Conservation (phyloP, 1,140 invertebrate species). For the Zelostemma sp. region DNA sequence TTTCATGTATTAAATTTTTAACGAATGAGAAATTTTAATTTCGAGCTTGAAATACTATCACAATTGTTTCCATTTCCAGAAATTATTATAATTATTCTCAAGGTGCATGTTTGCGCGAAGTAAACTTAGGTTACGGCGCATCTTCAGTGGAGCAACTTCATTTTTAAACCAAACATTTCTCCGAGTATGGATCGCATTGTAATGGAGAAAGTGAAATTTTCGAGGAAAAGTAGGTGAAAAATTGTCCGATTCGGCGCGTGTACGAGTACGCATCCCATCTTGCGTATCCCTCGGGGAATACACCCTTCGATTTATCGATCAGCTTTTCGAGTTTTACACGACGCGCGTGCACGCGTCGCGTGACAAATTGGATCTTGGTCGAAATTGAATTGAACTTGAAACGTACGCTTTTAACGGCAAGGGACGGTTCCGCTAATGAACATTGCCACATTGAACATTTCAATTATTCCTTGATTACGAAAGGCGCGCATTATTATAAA, state of each 20-base stretch:
- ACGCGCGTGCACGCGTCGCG: background rate
- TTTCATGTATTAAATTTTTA: no score
- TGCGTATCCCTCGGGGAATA: slow-evolving; percentile 11
- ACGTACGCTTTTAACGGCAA: background rate
- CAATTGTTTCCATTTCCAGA: no score
- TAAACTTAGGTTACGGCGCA: no score
- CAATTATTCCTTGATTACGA: background rate
- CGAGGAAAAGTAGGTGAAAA: background rate
- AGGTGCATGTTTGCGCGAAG: no score
- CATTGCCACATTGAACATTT: background rate
- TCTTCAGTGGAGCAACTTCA: no score
- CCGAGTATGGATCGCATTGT: no score
- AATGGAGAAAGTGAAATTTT: no score
- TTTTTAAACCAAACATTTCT: no score
- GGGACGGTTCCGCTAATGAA: background rate
- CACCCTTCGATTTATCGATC: slow-evolving; percentile 17
- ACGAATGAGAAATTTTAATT: no score
- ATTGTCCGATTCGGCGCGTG: background rate
- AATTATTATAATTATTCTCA: no score
- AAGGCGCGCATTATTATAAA: background rate
- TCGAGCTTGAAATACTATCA: no score
- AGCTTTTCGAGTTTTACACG: background rate
- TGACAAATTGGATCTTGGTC: slow-evolving; percentile 36
- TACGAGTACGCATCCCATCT: background rate
- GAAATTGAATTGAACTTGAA: slow-evolving; percentile 23